A percentile compares a stretch with the other conserved stretches of the same genome.
Conservation (phyloP, 2,113 vertebrate genomes). For the Colaptes auratus region DNA sequence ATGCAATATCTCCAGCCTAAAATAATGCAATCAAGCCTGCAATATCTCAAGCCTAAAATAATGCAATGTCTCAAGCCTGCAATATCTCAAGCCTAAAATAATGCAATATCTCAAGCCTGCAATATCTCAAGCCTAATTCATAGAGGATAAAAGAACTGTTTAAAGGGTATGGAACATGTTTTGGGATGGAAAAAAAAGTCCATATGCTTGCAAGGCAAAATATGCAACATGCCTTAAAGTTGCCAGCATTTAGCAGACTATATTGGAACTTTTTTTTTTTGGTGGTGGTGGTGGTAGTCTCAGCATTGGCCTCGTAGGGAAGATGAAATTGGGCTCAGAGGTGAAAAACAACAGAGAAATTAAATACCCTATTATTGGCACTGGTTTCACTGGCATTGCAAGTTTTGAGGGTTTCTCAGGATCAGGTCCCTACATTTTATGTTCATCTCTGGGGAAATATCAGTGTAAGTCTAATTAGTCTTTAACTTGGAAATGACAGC, state of each 20-base stretch:
- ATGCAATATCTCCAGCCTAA: not conserved
- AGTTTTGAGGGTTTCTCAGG: not conserved
- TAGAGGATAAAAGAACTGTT: not conserved
- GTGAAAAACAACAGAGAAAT: not conserved
- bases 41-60: not conserved
- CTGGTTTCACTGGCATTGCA: not conserved
- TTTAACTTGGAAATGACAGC: conserved; percentile 19
- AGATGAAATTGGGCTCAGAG: not conserved
- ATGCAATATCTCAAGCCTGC: not conserved
- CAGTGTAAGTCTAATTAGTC: not conserved
- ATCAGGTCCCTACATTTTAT: not conserved
- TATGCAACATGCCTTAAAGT: not conserved
- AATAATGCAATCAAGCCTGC: not conserved
- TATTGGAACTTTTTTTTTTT: not conserved
- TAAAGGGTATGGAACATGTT: not conserved
- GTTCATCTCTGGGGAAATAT: not conserved
- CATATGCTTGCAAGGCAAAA: not conserved
- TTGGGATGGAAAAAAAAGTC: not conserved
- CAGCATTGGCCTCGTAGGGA: not conserved
- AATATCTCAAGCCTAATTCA: not conserved
- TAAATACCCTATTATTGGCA: not conserved
- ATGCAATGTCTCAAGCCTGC: not conserved
- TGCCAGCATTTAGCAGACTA: not conserved
- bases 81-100: not conserved
- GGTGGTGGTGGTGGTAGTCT: not conserved